These are phyloP conservation scores for Antigone vipio DNA, from an alignment of 2,113 vertebrate species.

Conservation along the genomic window DNA sequence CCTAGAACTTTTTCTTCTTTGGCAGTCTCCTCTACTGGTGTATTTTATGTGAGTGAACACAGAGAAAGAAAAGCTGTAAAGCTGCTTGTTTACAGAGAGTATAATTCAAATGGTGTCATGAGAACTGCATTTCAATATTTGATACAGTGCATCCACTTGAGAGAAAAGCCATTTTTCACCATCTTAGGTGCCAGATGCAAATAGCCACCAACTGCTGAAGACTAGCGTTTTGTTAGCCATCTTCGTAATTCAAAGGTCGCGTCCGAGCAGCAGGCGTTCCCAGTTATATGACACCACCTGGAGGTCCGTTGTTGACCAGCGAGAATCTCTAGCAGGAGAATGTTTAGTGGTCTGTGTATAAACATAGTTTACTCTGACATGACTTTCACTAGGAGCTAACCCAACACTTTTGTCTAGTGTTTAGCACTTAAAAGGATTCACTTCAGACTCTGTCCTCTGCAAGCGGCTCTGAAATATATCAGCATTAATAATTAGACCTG, in stretches of 20 bases:
- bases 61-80: neutral
- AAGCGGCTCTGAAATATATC: neutral
- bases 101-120: neutral
- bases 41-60: neutral
- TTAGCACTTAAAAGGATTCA: neutral
- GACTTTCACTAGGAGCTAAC: neutral
- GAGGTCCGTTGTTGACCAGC: neutral
- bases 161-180: neutral
- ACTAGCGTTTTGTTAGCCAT: neutral
- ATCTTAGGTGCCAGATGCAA: neutral
- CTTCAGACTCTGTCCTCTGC: neutral
- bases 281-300: neutral
- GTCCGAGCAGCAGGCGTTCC: neutral
- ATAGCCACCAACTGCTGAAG: neutral
- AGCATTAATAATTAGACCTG: neutral
- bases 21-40: neutral
- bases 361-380: neutral
- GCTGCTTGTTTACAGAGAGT: neutral
- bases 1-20: neutral
- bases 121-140: neutral
- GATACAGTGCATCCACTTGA: neutral
- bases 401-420: neutral
- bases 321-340: neutral
- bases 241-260: neutral
- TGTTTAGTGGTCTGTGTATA: neutral